Evolutionary conservation across 1,140 invertebrate genomes (phyloP), one percentile per base, ranked within the genome.

Genomic region (Mamestra configurata): DNA sequence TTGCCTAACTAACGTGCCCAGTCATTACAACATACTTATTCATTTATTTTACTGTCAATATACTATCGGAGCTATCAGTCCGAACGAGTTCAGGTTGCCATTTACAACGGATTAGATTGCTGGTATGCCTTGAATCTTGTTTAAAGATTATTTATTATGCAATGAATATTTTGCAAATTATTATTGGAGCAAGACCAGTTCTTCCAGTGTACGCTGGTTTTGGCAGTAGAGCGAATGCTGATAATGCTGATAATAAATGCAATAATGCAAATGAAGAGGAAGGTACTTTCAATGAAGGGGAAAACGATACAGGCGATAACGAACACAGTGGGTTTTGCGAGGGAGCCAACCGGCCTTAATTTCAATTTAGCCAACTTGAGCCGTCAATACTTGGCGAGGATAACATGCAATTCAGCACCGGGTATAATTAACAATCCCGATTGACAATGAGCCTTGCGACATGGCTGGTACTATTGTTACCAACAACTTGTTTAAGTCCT

Each of bases 121-220:
- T 2, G 31, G 15, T 64, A 57, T 18, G 27, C 59, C 59, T 61
- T 61, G 31, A 37, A 15, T 64, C 31, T 37, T 64, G 59, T 64
- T 64, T 37, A 7, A 64, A 64, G 59, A 64, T 64, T 64, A 64
- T 64, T 3, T 64, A n/a, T n/a, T n/a, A 64, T 64, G 31, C 59
- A 64, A 64, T 35, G 15, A 31, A 59, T n/a, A 35, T 10, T 43
- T 20, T 20, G 22, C 35, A 10, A 43, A 66, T 40, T 40, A 7
- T 40, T 40, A 66, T 40, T 20, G 40, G 61, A 40, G n/a, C 10
- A 22, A 31, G 1, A 59, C 55, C 55, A 66, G 35, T 66, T 66
- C 10, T 40, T 20, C 3, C n/a, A 66, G 6, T 66, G 27, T 1
- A 66, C 40, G 15, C 18, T 40, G 10, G 18, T 40, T 31, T 31